These are phyloP conservation scores for Moxostoma hubbsi DNA, from an alignment of 2,797 vertebrate species.

Conservation along the genomic window DNA sequence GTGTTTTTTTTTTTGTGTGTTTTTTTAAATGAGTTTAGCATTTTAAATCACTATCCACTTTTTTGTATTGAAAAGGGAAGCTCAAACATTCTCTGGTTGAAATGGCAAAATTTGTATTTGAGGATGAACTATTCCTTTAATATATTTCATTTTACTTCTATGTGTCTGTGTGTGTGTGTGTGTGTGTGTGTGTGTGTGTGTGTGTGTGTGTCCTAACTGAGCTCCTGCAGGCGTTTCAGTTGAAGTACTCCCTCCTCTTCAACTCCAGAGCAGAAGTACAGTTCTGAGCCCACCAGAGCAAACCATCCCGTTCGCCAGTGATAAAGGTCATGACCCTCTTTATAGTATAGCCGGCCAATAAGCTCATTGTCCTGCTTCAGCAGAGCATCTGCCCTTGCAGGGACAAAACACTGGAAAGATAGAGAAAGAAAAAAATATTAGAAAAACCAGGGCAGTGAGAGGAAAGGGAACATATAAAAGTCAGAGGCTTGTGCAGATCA, in stretches of 20 bases:
- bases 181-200: slow-evolving; percentile 8
- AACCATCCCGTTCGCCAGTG: slow-evolving; percentile 95
- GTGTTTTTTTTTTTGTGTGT: too few relatives aligned
- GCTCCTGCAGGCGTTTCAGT: slow-evolving; percentile 91
- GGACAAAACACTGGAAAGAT: slow-evolving; percentile 81
- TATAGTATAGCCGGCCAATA: slow-evolving; percentile 91
- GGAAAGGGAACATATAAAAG: slow-evolving; percentile 47
- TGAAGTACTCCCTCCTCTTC: slow-evolving; percentile 82
- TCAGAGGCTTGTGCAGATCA: slow-evolving; percentile 49
- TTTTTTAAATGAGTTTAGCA: too few relatives aligned
- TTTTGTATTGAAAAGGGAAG: too few relatives aligned
- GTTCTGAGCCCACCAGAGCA: slow-evolving; percentile 82
- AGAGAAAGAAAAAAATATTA: slow-evolving; percentile 26
- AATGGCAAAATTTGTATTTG: too few relatives aligned
- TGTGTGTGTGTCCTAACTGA: slow-evolving; percentile 84
- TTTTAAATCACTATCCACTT: too few relatives aligned
- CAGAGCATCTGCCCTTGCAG: slow-evolving; percentile 79
- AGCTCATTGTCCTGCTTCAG: slow-evolving; percentile 83
- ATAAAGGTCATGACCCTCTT: slow-evolving; percentile 91
- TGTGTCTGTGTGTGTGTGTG: slow-evolving; percentile 12
- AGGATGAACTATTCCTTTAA: neutral
- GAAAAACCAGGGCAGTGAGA: neutral
- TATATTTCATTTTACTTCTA: neutral
- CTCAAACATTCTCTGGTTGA: neutral
- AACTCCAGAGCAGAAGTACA: slow-evolving; percentile 84